Conservation (phyloP, 2,888 invertebrate genomes). For the Creontiades dilutus region DNA sequence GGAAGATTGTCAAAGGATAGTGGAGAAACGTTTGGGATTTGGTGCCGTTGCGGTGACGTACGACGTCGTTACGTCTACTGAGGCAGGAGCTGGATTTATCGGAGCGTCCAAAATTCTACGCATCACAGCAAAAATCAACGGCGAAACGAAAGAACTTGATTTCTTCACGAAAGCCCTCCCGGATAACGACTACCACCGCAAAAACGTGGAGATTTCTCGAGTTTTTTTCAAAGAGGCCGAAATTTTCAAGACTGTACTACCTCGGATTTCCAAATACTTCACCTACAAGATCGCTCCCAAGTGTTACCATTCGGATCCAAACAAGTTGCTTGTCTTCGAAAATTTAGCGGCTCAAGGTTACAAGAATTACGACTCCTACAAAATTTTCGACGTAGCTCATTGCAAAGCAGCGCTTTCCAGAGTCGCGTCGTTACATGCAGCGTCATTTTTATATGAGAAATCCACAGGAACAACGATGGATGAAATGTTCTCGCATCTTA, state of each 20-base stretch:
- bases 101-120: neutral
- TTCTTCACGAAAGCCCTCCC: conserved; percentile 62
- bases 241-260: conserved; percentile 26
- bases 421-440: conserved; percentile 53
- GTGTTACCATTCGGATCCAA: conserved; percentile 54
- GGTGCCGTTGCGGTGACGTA: conserved; percentile 11
- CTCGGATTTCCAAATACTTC: conserved; percentile 48
- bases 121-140: conserved; percentile 18
- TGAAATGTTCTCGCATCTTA: conserved; percentile 47
- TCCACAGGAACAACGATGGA: conserved; percentile 18
- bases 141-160: neutral
- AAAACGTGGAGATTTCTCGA: conserved; percentile 6
- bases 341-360: conserved; percentile 15
- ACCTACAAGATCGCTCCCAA: conserved; percentile 54
- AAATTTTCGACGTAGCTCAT: conserved; percentile 53
- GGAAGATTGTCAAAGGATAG: conserved; percentile 40
- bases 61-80: conserved; percentile 1
- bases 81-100: conserved; percentile 57
- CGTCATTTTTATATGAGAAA: conserved; percentile 63
- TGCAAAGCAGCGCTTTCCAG: conserved; percentile 52
- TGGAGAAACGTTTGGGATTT: conserved; percentile 1
- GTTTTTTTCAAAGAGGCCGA: conserved; percentile 57
- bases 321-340: conserved; percentile 58
- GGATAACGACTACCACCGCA: conserved; percentile 47
- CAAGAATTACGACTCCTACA: conserved; percentile 13